Evolutionary conservation across 2,113 vertebrate species (phyloP).

Genomic region (Halichoeres trimaculatus): DNA sequence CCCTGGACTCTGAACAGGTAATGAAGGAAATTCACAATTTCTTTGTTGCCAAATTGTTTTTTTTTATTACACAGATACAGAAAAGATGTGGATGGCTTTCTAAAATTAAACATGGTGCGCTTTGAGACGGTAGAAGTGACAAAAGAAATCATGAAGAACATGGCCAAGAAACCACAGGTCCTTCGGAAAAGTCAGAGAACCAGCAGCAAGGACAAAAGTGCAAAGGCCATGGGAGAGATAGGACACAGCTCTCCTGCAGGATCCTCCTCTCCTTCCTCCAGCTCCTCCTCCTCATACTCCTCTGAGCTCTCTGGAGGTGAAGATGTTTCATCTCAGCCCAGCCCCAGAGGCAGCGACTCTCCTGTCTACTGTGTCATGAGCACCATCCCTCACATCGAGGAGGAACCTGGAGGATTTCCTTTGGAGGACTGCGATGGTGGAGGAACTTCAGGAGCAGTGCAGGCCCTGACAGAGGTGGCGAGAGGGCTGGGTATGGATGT

Average conservation of each 20-base stretch:
- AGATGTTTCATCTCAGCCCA: slow-evolving; percentile 57
- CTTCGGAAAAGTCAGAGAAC: slow-evolving; percentile 69
- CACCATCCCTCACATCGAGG: slow-evolving; percentile 75
- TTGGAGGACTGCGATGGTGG: slow-evolving; percentile 49
- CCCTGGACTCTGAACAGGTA: not conserved
- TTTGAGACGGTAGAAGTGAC: slow-evolving; percentile 86
- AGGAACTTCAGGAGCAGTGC: slow-evolving; percentile 77
- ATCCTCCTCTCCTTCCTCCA: slow-evolving; percentile 69
- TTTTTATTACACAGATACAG: slow-evolving; percentile 73
- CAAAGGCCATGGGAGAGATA: slow-evolving; percentile 35
- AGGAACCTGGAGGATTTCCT: slow-evolving; percentile 53
- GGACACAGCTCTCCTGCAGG: slow-evolving; percentile 53
- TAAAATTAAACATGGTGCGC: slow-evolving; percentile 83
- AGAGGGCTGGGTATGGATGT: slow-evolving; percentile 86
- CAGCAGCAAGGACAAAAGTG: slow-evolving; percentile 59
- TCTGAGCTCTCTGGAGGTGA: slow-evolving; percentile 67
- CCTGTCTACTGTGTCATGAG: slow-evolving; percentile 82
- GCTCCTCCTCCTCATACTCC: slow-evolving; percentile 68
- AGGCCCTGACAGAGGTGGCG: slow-evolving; percentile 83
- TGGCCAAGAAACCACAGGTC: slow-evolving; percentile 80
- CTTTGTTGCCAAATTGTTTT: not conserved
- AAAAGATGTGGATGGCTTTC: slow-evolving; percentile 80
- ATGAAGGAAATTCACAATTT: not conserved
- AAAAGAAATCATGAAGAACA: slow-evolving; percentile 87
- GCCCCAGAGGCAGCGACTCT: slow-evolving; percentile 64